A percentile compares a stretch with the other conserved stretches of the same genome.
Conservation (phyloP, 1,140 invertebrate genomes). For the Bombus balteatus region DNA sequence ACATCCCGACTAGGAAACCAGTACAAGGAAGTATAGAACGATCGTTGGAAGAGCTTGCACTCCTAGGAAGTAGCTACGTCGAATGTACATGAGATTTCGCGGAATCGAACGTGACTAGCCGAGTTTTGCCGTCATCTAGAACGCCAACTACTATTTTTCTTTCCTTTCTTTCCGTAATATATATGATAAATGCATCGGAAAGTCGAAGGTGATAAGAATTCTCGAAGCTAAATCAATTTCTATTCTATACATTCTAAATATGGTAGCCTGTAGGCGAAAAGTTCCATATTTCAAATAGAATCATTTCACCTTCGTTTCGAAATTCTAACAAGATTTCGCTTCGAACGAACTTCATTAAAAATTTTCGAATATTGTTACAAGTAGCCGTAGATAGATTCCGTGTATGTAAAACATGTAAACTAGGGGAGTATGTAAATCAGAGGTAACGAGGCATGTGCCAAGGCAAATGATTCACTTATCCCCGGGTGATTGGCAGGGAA, state of each 20-base stretch:
- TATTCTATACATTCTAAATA: background rate
- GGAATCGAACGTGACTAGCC: slow-evolving; percentile 47
- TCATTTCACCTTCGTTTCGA: background rate
- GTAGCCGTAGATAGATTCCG: background rate
- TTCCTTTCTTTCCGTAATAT: no score
- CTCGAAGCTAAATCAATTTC: background rate
- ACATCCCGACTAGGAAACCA: slow-evolving; percentile 73
- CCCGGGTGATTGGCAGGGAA: background rate
- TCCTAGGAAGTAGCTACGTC: slow-evolving; percentile 64
- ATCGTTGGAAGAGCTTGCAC: slow-evolving; percentile 60
- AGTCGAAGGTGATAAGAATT: background rate
- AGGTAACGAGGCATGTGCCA: no score
- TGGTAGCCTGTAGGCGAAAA: background rate
- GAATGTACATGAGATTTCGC: slow-evolving; percentile 49
- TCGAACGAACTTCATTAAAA: background rate
- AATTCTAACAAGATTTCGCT: background rate
- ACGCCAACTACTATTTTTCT: slow-evolving; percentile 10
- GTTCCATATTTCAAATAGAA: background rate
- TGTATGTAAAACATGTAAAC: background rate
- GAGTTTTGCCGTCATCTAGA: slow-evolving; percentile 26
- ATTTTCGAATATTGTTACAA: background rate
- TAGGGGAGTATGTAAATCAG: background rate
- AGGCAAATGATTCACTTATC: background rate
- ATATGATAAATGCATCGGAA: background rate
- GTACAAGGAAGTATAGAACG: slow-evolving; percentile 66